phyloP scores from a whole-genome alignment of 2,113 vertebrate genomes.

The Hemibagrus wyckioides region DNA sequence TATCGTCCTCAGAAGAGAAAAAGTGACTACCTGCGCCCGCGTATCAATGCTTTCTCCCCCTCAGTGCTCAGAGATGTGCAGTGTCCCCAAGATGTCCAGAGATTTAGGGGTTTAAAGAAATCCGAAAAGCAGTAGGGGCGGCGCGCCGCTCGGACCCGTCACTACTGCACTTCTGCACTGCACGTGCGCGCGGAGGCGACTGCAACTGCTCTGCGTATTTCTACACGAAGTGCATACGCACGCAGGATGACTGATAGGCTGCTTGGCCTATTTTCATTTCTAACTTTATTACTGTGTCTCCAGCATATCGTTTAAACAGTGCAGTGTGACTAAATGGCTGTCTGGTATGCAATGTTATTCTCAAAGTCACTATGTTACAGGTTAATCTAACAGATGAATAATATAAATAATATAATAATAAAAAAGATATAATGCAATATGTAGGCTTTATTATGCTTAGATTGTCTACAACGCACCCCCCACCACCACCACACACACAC shows the following conservation, averaged over 20 bases:
- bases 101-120: not conserved
- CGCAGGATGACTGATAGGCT: conserved; percentile 9
- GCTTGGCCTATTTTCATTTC: conserved; percentile 7
- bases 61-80: not conserved
- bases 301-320: conserved; percentile 7
- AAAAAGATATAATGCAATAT: not conserved
- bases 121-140: conserved; percentile 27
- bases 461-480: not conserved
- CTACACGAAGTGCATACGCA: conserved; percentile 14
- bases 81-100: conserved; percentile 1
- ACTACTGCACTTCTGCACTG: conserved; percentile 61
- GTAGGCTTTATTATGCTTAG: not conserved
- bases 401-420: not conserved
- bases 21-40: conserved; percentile 54
- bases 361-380: not conserved
- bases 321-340: not conserved
- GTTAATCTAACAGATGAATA: not conserved
- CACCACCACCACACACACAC: not conserved
- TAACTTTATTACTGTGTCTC: conserved; percentile 8
- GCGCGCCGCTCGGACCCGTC: conserved; percentile 45
- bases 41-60: not conserved
- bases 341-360: not conserved
- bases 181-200: conserved; percentile 61
- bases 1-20: conserved; percentile 46
- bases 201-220: conserved; percentile 46